Evolutionary conservation across 2,797 vertebrate genomes (phyloP), one percentile per base, ranked within the genome.

Genomic region (Phoeniculus purpureus): DNA sequence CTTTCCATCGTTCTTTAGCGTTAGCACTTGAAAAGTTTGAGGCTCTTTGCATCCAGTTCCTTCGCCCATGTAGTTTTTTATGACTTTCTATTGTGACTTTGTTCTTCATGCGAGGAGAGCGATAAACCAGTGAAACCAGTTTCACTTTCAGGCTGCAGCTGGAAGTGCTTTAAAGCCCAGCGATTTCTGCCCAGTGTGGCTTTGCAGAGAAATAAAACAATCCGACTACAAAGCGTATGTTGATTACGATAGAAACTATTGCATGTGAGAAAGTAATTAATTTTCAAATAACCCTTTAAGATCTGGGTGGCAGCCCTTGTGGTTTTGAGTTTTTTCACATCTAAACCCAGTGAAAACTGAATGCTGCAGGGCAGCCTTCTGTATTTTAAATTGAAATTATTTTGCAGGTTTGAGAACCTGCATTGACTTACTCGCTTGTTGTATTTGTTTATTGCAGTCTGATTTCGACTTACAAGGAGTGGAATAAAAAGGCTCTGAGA

Each of bases 121-220:
- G 23, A 10, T 29, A 54, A 78, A 83, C 76, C 48, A 19, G 40
- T 78, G 85, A 87, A 91, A 83, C 67, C 71, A 85, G 94, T 95
- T 95, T 90, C 71, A 2, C 27, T 91, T 91, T 94, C 60, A 34
- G 52, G 56, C 12, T 77, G 56, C 77, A 72, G 40, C 55, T 93
- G 74, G 60, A 74, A 77, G 62, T 73, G 67, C 81, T 86, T 90
- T 55, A 31, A 88, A 88, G 40, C 43, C 31, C 31, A 85, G 29
- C 29, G 45, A 47, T 80, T 93, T 82, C 26, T 90, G 23, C 56
- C 54, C 9, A 5, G 16, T 8, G 40, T 62, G 56, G 40, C 68
- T 81, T 83, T 40, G 52, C 13, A 16, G 16, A 43, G 43, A 73
- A 62, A 81, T 59, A 65, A 61, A 48, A 8, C 7, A 70, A 11